Base-by-base conservation (phyloP, 2,888 invertebrate genomes). In the Pimpla rufipes region DNA sequence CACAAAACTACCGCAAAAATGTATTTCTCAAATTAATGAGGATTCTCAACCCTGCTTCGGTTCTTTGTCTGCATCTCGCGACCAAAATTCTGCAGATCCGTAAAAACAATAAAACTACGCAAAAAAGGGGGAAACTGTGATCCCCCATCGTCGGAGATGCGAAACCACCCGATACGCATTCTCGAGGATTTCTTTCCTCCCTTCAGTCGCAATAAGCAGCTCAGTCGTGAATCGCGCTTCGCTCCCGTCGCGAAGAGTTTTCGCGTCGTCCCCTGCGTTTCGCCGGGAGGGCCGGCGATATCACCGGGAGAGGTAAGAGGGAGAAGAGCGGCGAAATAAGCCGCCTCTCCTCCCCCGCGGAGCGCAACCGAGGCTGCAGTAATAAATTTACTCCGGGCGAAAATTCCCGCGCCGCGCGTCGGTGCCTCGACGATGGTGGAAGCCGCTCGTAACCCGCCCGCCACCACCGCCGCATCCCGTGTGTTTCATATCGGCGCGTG, bases 401-500 rank as follows among this genome's bases (percentile, higher is more conserved):
- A 52, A 73, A 76, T 50, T 42, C 47, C 21, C 55, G 47, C 21
- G 29, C 21, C 37, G 68, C 45, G 68, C 37, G 64, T 42, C 52
- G 35, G 50, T 23, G 18, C 47, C 47, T 57, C 42, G 23, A 62
- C 70, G 45, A 74, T 18, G 47, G n/a, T 37, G 74, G 37, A 42
- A 62, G 21, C 59, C 42, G 40, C 59, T 23, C 62, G 21, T 45
- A 40, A 29, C 37, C 18, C 42, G 50, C 76, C 59, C n/a, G n/a
- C n/a, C n/a, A n/a, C n/a, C n/a, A n/a, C n/a, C n/a, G n/a, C 67
- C 71, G 59, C 76, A 64, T 68, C 77, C 68, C 55, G 18, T 40
- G 71, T 81, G 81, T 83, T 85, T 84, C 78, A 85, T 81, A 84
- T 83, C 81, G 76, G 71, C 83, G 75, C 83, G 79, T 83, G 88